Base-by-base conservation (phyloP, 2,113 vertebrate species). In the Vimba vimba region DNA sequence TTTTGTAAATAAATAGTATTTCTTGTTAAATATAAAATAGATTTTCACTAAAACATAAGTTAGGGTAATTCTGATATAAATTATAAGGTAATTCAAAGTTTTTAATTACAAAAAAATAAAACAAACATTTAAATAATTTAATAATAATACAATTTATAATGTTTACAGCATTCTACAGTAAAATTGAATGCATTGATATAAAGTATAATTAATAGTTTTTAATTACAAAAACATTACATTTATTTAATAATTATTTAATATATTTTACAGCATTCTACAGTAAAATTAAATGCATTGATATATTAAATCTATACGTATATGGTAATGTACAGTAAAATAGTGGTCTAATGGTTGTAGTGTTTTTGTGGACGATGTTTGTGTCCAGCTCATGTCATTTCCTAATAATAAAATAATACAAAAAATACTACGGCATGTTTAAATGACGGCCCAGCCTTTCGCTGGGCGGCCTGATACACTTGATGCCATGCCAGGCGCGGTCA, bases 391-490 rank as follows among this genome's bases (percentile, higher is more conserved):
- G 39, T 19, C 0, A 81, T 66, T 47, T 66, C 57, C n/a, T 25
- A 77, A 30, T 47, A 7, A 27, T 45, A 79, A 60, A 79, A 43
- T 13, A 27, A 25, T 79, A 60, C 13, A 1, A 79, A 78, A 43
- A 62, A 79, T 43, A 25, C 25, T 9, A 60, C 0, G 8, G 7
- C 55, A 60, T 25, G 7, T 62, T 60, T 43, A n/a, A 39, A 79
- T 87, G 79, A 52, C 64, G 77, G 90, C 87, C 85, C 91, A 88
- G 86, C 73, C 73, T 84, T 87, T 90, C 83, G 85, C 90, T 89
- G 87, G 90, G 87, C 88, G 86, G 80, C 30, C 59, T 90, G 91
- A 88, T 90, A 90, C 88, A 90, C 87, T 81, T 91, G 91, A 93
- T 88, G 81, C 82, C 71, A 23, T 89, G 87, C 91, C 89, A 90